Percentiles rank a stretch among this genome's conserved stretches.
Evolutionary conservation across 2,113 vertebrate genomes (phyloP).

Genomic region (Heliornis fulica): DNA sequence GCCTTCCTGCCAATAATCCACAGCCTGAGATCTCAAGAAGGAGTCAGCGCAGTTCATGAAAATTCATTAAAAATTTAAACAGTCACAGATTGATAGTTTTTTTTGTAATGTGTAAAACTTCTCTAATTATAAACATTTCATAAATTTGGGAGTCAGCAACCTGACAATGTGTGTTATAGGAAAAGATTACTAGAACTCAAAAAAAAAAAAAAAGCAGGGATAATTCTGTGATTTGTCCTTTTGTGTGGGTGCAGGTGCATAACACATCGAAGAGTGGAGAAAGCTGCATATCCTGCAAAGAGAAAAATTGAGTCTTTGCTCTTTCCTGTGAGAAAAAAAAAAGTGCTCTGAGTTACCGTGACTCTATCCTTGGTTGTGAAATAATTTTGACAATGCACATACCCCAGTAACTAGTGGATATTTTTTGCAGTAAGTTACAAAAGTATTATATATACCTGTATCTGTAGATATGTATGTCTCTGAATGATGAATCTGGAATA

Average conservation of each 20-base stretch:
- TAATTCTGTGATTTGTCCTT: background rate
- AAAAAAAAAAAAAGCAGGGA: background rate
- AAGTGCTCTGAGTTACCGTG: background rate
- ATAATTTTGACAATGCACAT: background rate
- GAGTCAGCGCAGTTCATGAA: background rate
- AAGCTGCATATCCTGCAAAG: background rate
- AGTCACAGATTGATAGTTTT: background rate
- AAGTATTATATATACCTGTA: background rate
- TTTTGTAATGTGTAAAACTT: background rate
- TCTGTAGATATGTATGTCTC: background rate
- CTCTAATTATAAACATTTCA: background rate
- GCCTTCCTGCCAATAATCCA: background rate
- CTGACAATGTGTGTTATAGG: background rate
- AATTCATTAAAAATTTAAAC: background rate
- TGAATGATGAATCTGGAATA: background rate
- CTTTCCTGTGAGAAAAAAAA: background rate
- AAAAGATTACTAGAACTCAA: background rate
- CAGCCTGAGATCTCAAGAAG: background rate
- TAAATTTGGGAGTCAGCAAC: background rate
- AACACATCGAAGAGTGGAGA: background rate
- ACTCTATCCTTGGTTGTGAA: background rate
- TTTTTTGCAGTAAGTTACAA: background rate
- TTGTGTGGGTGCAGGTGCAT: background rate
- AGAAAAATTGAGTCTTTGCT: background rate
- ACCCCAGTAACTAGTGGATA: background rate